Percentiles rank a stretch among this genome's conserved stretches.
Evolutionary conservation across 2,888 invertebrate genomes (phyloP).

Genomic region (Lottia gigantea): DNA sequence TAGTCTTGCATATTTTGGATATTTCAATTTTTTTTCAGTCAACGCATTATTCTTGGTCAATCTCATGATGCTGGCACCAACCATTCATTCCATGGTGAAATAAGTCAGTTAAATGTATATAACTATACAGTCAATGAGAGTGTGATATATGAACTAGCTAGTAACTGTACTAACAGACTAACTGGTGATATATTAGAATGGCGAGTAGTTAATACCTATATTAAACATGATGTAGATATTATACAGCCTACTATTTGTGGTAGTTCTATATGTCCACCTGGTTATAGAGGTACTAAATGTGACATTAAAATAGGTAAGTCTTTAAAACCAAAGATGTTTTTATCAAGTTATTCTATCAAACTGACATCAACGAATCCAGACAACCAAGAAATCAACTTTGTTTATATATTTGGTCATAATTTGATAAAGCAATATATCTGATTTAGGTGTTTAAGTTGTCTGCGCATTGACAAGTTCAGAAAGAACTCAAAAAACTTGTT

Average conservation of each 20-base stretch:
- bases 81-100: conserved; percentile 43
- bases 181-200: conserved; percentile 43
- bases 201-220: conserved; percentile 42
- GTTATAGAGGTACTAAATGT: conserved; percentile 87
- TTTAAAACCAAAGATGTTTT: not conserved
- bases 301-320: conserved; percentile 73
- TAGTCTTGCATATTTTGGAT: too few relatives aligned
- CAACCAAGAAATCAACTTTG: too few relatives aligned
- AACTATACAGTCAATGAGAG: conserved; percentile 24
- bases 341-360: too few relatives aligned
- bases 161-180: conserved; percentile 29
- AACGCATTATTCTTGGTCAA: conserved; percentile 27
- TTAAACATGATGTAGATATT: conserved; percentile 31
- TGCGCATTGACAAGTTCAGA: too few relatives aligned
- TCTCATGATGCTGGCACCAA: conserved; percentile 4
- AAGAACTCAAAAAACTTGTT: too few relatives aligned
- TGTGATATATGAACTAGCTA: conserved; percentile 29
- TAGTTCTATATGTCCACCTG: conserved; percentile 76
- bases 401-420: too few relatives aligned
- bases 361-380: too few relatives aligned
- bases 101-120: conserved; percentile 49
- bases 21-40: conserved; percentile 21
- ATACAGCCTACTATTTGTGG: conserved; percentile 47
- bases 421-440: too few relatives aligned
- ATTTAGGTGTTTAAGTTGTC: too few relatives aligned